Conservation (phyloP, 1,140 invertebrate species). For the Xylocopa sonorina region DNA sequence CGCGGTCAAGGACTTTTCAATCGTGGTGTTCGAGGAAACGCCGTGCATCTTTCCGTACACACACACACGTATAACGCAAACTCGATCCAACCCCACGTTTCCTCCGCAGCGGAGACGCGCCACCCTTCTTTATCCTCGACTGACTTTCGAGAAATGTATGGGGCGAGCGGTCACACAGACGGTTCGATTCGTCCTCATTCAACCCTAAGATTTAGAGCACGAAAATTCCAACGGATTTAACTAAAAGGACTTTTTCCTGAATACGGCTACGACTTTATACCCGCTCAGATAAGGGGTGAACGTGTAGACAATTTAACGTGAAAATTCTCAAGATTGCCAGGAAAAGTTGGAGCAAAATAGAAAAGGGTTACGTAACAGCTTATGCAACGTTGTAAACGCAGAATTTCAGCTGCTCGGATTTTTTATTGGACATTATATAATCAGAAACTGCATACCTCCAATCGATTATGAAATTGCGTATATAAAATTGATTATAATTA, state of each 20-base stretch:
- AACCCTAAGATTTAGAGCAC: constrained; percentile 6
- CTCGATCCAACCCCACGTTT: background rate
- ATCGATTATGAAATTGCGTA: too few relatives aligned
- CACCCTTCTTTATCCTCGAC: background rate
- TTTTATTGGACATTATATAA: too few relatives aligned
- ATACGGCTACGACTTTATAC: background rate
- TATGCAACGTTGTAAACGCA: too few relatives aligned
- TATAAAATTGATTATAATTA: too few relatives aligned
- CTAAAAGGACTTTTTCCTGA: too few relatives aligned
- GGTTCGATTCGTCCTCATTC: background rate
- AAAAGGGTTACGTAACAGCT: too few relatives aligned
- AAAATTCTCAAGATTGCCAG: background rate
- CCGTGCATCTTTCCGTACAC: background rate
- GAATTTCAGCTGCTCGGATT: too few relatives aligned
- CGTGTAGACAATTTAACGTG: background rate
- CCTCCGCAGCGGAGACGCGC: background rate
- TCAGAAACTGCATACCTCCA: too few relatives aligned
- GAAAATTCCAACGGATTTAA: background rate
- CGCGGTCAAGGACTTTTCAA: constrained; percentile 4
- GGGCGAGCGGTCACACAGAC: background rate
- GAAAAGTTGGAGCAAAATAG: too few relatives aligned
- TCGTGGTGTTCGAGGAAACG: background rate
- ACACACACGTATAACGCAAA: background rate
- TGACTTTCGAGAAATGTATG: constrained; percentile 24
- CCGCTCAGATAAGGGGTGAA: background rate